Evolutionary conservation across 92 coral and sea anemone genomes (phyloP).

Genomic region (Epizoanthus stellaris): DNA sequence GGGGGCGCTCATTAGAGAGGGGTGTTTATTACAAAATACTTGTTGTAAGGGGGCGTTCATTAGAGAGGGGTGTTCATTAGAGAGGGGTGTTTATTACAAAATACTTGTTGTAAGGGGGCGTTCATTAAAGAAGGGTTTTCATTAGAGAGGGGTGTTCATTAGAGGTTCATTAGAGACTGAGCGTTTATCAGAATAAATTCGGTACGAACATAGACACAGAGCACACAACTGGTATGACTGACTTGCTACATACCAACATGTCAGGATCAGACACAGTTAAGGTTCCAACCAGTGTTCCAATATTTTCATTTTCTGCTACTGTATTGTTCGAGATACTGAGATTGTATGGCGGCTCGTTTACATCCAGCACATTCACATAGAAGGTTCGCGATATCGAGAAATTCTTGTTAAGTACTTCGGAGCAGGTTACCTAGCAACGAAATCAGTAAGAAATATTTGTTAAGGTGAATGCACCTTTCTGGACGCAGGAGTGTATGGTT

Average conservation of each 20-base stretch:
- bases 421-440: slow-evolving; percentile 70
- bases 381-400: slow-evolving; percentile 67
- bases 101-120: no score
- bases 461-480: not conserved
- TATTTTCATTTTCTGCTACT: slow-evolving; percentile 62
- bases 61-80: no score
- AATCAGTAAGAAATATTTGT: not conserved
- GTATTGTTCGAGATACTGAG: slow-evolving; percentile 62
- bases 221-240: no score
- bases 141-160: no score
- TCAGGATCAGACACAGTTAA: slow-evolving; percentile 85
- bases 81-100: no score
- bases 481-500: no score
- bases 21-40: no score
- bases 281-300: slow-evolving; percentile 67
- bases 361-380: slow-evolving; percentile 65
- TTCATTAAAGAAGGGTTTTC: no score
- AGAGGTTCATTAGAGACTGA: no score
- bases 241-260: slow-evolving; percentile 60
- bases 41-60: no score
- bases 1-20: no score
- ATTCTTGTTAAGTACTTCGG: slow-evolving; percentile 63
- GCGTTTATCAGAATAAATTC: no score
- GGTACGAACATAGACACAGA: not conserved
- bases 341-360: slow-evolving; percentile 91